Conservation (phyloP, 2,797 vertebrate species). For the Ataeniobius toweri region DNA sequence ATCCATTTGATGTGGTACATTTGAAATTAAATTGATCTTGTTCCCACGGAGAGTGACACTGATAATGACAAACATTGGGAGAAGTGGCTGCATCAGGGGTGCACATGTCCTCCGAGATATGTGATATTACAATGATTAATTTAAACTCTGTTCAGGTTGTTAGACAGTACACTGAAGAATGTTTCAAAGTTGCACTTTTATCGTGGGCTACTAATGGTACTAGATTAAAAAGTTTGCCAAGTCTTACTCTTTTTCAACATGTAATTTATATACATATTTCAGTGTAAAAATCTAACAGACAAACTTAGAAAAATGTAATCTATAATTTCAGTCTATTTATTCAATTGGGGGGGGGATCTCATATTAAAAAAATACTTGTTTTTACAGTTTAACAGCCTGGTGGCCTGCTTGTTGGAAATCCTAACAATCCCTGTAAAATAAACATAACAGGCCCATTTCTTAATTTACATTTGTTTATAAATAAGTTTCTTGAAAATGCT, state of each 20-base stretch:
- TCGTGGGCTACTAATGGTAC: neutral
- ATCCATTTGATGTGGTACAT: slow-evolving; percentile 24
- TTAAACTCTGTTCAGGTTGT: slow-evolving; percentile 23
- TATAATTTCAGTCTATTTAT: too few relatives aligned
- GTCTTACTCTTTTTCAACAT: slow-evolving; percentile 7
- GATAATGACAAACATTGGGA: slow-evolving; percentile 21
- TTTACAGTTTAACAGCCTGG: too few relatives aligned
- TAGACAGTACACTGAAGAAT: slow-evolving; percentile 18
- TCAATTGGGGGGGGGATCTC: too few relatives aligned
- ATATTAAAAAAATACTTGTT: too few relatives aligned
- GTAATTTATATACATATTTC: neutral
- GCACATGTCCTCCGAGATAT: slow-evolving; percentile 16
- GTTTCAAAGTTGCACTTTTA: slow-evolving; percentile 16
- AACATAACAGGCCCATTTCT: neutral
- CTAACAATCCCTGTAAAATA: neutral
- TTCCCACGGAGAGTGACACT: slow-evolving; percentile 9
- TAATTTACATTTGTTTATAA: too few relatives aligned
- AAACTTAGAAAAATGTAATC: neutral
- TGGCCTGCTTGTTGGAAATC: neutral
- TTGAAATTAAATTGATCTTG: slow-evolving; percentile 52
- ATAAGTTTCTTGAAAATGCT: neutral
- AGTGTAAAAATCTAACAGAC: neutral
- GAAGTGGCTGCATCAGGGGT: neutral
- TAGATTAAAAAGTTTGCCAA: slow-evolving; percentile 32
- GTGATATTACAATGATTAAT: slow-evolving; percentile 11